Percentiles rank a stretch among this genome's conserved stretches.
Conservation (phyloP, 1,140 invertebrate genomes). For the Drosophila hydei region DNA sequence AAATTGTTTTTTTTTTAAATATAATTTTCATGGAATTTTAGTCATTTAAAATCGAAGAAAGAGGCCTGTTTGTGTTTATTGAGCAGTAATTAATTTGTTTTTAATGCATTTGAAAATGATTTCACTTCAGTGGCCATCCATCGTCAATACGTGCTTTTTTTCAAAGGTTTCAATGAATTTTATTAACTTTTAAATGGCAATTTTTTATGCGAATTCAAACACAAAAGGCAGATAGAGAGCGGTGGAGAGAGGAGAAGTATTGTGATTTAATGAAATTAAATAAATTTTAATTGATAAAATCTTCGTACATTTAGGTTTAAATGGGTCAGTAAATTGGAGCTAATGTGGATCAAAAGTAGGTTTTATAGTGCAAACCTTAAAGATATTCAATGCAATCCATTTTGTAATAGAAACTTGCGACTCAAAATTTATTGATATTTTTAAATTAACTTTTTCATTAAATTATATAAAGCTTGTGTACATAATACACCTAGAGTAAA, state of each 20-base stretch:
- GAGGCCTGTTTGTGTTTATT: conserved; percentile 6
- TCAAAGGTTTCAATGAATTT: conserved; percentile 59
- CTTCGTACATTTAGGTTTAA: too few relatives aligned
- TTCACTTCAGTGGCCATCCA: conserved; percentile 19
- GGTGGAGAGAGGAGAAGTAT: neutral
- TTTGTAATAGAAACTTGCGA: too few relatives aligned
- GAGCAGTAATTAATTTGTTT: conserved; percentile 41
- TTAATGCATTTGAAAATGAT: conserved; percentile 53
- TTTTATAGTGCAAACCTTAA: neutral
- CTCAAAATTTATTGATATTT: too few relatives aligned
- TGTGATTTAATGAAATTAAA: neutral
- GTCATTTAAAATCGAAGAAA: too few relatives aligned
- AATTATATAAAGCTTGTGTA: too few relatives aligned
- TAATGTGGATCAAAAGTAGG: neutral
- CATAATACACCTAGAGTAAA: too few relatives aligned
- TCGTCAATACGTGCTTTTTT: neutral
- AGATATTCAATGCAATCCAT: too few relatives aligned
- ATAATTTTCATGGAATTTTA: neutral
- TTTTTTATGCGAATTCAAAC: conserved; percentile 46
- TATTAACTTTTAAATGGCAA: conserved; percentile 65
- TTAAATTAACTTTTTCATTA: too few relatives aligned
- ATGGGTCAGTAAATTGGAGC: too few relatives aligned
- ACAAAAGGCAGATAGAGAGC: conserved; percentile 25
- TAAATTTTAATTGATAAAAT: too few relatives aligned
- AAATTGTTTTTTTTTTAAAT: neutral